phyloP scores from a whole-genome alignment of 2,888 invertebrate genomes.

The Phoenoteleia sp. region DNA sequence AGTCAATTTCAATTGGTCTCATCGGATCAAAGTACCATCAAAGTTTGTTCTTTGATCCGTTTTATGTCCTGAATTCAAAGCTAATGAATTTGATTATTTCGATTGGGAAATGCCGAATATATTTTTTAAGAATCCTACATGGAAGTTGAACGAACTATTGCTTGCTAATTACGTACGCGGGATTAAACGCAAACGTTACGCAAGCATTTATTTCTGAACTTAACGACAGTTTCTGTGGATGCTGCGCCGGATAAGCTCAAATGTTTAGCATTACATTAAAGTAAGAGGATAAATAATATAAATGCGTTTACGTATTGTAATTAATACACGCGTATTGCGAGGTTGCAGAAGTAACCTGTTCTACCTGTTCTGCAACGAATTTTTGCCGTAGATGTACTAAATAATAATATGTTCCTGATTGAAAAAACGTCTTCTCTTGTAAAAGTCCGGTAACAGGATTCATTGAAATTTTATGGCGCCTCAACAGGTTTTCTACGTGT shows the following conservation, averaged over 20 bases:
- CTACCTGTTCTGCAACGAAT: conserved; percentile 55
- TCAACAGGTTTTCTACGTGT: conserved; percentile 66
- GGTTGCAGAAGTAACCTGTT: conserved; percentile 57
- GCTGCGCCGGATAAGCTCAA: conserved; percentile 59
- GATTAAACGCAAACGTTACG: conserved; percentile 53
- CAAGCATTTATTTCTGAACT: conserved; percentile 60
- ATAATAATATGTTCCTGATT: conserved; percentile 63
- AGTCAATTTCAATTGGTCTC: background rate
- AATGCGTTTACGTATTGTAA: conserved; percentile 62
- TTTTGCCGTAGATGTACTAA: conserved; percentile 60
- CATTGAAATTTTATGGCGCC: conserved; percentile 63
- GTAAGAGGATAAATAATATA: conserved; percentile 67
- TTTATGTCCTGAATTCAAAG: too few relatives aligned
- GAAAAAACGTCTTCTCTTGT: conserved; percentile 44
- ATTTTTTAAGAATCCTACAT: background rate
- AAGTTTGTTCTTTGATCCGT: too few relatives aligned
- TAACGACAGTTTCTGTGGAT: conserved; percentile 69
- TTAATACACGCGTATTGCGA: conserved; percentile 60
- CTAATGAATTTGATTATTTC: too few relatives aligned
- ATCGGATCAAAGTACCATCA: too few relatives aligned
- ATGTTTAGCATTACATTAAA: conserved; percentile 60
- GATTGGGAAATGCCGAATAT: too few relatives aligned
- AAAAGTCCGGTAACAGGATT: conserved; percentile 67
- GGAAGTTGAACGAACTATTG: conserved; percentile 56
- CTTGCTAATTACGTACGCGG: conserved; percentile 44